Conservation (phyloP, 2,888 invertebrate genomes). For the Chesias legatella region DNA sequence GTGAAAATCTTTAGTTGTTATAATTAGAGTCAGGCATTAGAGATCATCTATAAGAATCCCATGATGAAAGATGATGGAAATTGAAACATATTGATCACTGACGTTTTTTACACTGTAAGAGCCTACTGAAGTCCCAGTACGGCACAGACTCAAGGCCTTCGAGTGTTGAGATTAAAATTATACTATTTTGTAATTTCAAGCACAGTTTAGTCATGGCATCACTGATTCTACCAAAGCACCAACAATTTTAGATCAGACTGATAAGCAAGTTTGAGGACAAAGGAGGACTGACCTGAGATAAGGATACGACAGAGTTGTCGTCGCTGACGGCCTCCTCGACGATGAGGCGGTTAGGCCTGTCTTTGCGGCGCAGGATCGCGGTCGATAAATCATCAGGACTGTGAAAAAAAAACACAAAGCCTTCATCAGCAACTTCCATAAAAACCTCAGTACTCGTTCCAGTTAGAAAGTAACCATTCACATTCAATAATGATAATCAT, state of each 20-base stretch:
- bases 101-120: too few species aligned
- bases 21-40: too few species aligned
- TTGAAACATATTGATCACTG: too few species aligned
- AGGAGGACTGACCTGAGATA: constrained; percentile 89
- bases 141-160: too few species aligned
- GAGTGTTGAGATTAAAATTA: too few species aligned
- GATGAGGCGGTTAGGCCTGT: constrained; percentile 97
- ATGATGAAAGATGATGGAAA: too few species aligned
- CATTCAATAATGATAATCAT: background rate
- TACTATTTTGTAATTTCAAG: too few species aligned
- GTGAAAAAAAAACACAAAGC: constrained; percentile 43
- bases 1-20: too few species aligned
- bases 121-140: too few species aligned
- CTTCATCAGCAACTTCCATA: constrained; percentile 15
- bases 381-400: constrained; percentile 96
- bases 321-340: constrained; percentile 99
- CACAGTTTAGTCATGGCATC: too few species aligned
- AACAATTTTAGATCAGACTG: constrained; percentile 1
- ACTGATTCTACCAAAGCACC: too few species aligned
- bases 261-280: constrained; percentile 27
- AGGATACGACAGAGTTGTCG: constrained; percentile 98
- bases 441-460: background rate
- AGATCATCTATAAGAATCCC: too few species aligned
- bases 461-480: background rate
- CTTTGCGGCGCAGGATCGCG: constrained; percentile 98